Evolutionary conservation across 2,113 vertebrate genomes (phyloP), one percentile per base, ranked within the genome.

Genomic region (Caranx melampygus): DNA sequence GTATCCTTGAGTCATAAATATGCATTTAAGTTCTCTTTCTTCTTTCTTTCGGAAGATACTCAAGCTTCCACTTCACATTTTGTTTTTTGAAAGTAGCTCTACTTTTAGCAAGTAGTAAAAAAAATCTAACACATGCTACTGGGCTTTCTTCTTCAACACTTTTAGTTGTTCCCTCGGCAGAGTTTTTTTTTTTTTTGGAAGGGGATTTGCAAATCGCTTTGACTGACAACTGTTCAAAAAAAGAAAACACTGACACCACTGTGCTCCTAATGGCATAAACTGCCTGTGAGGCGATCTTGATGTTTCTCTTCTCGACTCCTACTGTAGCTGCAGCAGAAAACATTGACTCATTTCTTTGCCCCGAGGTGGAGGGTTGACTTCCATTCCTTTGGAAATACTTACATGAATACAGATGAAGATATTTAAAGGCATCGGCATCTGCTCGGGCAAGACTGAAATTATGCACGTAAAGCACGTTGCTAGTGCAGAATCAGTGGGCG

Each of bases 341-440:
- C 86, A 87, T 82, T 92, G 90, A 91, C 80, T 92, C 87, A 93
- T 87, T 88, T 49, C 63, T 84, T 78, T 16, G 76, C 91, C 91
- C 87, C 31, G 89, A 92, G 90, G 88, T 87, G 88, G 58, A 81
- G 85, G 84, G 76, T 80, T 88, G 78, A 81, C 84, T 87, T 88
- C 75, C 81, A 79, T 73, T 85, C 73, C 91, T 91, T 80, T 86
- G 79, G 79, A 90, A 88, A 88, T 78, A 89, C 89, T 85, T 86
- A 80, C 85, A 84, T 84, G 86, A 91, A 94, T 92, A 91, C 90
- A 91, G 93, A 94, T 92, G 90, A 90, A 88, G 87, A 88, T 92
- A 92, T 93, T 92, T 91, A 84, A 92, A 93, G 91, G 86, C 72
- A 65, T 37, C 69, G 2, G 88, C 83, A 82, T 91, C 77, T 87